These are phyloP conservation scores for Tipula confusa DNA, from an alignment of 2,888 invertebrate species.

Conservation along the genomic window DNA sequence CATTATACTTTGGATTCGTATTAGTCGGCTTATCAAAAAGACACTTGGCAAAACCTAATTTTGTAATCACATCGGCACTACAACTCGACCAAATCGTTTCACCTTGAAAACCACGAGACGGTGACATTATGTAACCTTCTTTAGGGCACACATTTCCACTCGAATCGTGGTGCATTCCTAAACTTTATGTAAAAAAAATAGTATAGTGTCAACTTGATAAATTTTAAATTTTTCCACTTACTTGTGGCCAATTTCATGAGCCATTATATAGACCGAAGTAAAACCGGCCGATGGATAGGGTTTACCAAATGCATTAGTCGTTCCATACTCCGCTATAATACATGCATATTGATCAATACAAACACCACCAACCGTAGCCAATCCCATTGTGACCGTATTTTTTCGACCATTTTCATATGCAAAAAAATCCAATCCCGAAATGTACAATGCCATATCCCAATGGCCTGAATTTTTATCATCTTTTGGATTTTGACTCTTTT, in stretches of 20 bases:
- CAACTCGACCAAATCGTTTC: conserved; percentile 75
- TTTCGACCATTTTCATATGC: conserved; percentile 64
- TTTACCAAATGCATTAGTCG: conserved; percentile 65
- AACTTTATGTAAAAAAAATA: conserved; percentile 47
- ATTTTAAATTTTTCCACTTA: conserved; percentile 51
- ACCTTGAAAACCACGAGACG: conserved; percentile 70
- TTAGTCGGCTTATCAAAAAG: conserved; percentile 56
- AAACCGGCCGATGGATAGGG: conserved; percentile 82
- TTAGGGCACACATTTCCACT: conserved; percentile 66
- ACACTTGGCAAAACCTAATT: conserved; percentile 63
- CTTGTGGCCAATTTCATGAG: conserved; percentile 83
- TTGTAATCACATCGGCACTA: conserved; percentile 62
- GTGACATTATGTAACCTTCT: conserved; percentile 78
- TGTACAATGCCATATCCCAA: conserved; percentile 75
- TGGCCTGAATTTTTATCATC: conserved; percentile 65
- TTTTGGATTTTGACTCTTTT: conserved; percentile 60
- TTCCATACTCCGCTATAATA: conserved; percentile 73
- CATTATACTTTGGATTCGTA: conserved; percentile 54
- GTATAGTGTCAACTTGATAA: no score
- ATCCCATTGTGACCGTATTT: conserved; percentile 73
- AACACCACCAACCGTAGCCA: conserved; percentile 75
- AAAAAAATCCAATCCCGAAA: conserved; percentile 75
- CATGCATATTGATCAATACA: conserved; percentile 69
- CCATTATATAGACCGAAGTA: conserved; percentile 74
- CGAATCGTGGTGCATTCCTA: conserved; percentile 79